A percentile compares a stretch with the other conserved stretches of the same genome.
phyloP scores from a whole-genome alignment of 2,888 invertebrate species.

The Mechanitis mazaeus region DNA sequence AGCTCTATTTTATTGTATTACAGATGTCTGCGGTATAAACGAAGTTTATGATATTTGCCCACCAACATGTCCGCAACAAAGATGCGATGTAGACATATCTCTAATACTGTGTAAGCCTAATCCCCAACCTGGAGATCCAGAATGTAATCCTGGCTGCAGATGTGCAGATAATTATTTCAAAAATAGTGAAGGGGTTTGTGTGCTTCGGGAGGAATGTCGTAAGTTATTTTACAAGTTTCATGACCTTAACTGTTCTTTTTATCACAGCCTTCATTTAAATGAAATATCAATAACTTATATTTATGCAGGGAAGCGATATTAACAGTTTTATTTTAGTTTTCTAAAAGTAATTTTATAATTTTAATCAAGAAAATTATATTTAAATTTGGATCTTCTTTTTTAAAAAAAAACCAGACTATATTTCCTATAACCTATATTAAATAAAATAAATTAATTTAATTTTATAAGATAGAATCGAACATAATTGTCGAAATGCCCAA shows the following conservation, averaged over 20 bases:
- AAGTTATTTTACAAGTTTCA: constrained; percentile 8
- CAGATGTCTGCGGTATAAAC: constrained; percentile 15
- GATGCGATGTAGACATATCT: constrained; percentile 15
- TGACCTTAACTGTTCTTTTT: background rate
- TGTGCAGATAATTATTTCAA: constrained; percentile 21
- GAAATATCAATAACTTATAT: too few species aligned
- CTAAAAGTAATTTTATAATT: too few species aligned
- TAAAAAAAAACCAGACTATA: too few species aligned
- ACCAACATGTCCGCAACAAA: constrained; percentile 15
- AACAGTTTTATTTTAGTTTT: too few species aligned
- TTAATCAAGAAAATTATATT: too few species aligned
- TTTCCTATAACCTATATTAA: too few species aligned
- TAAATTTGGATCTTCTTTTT: too few species aligned
- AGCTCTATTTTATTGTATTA: background rate
- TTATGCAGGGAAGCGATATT: too few species aligned
- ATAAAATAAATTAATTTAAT: too few species aligned
- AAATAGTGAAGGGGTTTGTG: constrained; percentile 22
- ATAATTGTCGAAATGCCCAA: too few species aligned
- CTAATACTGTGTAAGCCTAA: constrained; percentile 14
- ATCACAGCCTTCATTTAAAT: background rate
- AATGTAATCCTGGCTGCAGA: constrained; percentile 14
- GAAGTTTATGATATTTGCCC: constrained; percentile 23
- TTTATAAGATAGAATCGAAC: too few species aligned
- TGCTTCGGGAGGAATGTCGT: constrained; percentile 27
- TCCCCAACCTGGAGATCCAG: constrained; percentile 13